Percentiles rank a stretch among this genome's conserved stretches.
phyloP scores from a whole-genome alignment of 2,797 vertebrate genomes.

The Bothrops alternatus region DNA sequence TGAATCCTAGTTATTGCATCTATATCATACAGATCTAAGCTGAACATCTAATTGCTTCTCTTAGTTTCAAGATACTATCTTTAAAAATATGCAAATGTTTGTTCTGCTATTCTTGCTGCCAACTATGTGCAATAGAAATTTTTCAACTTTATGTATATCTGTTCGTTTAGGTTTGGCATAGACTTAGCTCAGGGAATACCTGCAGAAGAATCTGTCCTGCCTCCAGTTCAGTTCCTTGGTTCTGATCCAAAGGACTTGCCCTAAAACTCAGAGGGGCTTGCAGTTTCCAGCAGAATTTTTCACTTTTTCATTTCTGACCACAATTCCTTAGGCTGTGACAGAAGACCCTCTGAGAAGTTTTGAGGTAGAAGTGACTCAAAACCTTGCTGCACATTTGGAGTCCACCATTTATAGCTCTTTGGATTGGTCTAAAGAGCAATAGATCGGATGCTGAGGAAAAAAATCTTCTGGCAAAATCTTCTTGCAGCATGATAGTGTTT shows the following conservation, averaged over 20 bases:
- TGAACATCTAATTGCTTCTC: neutral
- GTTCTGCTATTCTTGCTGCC: slow-evolving; percentile 11
- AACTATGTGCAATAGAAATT: slow-evolving; percentile 28
- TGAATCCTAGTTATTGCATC: slow-evolving; percentile 4
- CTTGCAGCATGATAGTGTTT: neutral
- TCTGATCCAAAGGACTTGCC: neutral
- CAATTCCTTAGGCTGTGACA: neutral
- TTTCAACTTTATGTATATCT: slow-evolving; percentile 26
- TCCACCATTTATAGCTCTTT: neutral
- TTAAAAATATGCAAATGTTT: neutral
- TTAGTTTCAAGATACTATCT: neutral
- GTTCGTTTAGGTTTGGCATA: slow-evolving; percentile 19
- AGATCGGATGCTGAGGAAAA: neutral
- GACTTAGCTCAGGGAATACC: neutral
- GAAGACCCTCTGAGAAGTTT: neutral
- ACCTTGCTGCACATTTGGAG: neutral
- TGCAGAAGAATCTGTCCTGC: neutral
- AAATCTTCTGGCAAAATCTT: neutral
- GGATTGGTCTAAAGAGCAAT: neutral
- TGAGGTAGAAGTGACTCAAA: neutral
- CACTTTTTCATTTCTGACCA: neutral
- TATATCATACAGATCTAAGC: slow-evolving; percentile 31
- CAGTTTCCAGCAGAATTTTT: neutral
- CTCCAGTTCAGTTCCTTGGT: neutral
- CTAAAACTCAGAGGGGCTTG: neutral